Percentiles rank a stretch among this genome's conserved stretches.
phyloP scores from a whole-genome alignment of 2,888 invertebrate species.

The Oeneis ivallda region DNA sequence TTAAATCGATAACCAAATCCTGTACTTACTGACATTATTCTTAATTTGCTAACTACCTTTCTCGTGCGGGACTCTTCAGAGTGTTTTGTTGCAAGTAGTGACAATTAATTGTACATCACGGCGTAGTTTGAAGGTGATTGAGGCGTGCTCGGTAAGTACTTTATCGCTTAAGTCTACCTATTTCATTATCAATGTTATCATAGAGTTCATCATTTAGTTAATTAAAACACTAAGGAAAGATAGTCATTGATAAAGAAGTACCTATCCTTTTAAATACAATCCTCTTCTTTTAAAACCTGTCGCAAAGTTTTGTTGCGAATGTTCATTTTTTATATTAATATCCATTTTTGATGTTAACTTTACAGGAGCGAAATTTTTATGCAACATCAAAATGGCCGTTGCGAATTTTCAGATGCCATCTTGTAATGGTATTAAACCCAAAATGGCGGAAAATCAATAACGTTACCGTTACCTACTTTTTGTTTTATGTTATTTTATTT shows the following conservation, averaged over 20 bases:
- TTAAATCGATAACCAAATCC: slow-evolving; percentile 16
- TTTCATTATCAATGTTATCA: neutral
- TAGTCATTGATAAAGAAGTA: neutral
- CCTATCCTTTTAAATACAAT: neutral
- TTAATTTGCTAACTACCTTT: slow-evolving; percentile 6
- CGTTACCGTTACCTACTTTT: neutral
- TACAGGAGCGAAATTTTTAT: neutral
- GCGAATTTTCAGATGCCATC: slow-evolving; percentile 1
- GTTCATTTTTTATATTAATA: neutral
- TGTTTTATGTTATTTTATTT: too few species aligned
- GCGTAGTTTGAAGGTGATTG: neutral
- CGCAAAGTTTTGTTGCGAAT: slow-evolving; percentile 11
- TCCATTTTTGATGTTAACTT: neutral
- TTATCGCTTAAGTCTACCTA: neutral
- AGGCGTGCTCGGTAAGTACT: slow-evolving; percentile 8
- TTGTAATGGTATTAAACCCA: slow-evolving; percentile 1
- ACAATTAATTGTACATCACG: neutral
- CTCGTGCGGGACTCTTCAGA: slow-evolving; percentile 1
- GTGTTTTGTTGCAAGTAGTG: slow-evolving; percentile 6
- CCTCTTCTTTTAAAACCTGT: neutral
- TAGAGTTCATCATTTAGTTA: neutral
- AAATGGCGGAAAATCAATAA: slow-evolving; percentile 8
- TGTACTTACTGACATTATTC: neutral
- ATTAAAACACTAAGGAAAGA: neutral
- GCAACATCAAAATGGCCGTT: neutral